Base-by-base conservation (phyloP, 2,888 invertebrate species). In the Melipona beecheii region DNA sequence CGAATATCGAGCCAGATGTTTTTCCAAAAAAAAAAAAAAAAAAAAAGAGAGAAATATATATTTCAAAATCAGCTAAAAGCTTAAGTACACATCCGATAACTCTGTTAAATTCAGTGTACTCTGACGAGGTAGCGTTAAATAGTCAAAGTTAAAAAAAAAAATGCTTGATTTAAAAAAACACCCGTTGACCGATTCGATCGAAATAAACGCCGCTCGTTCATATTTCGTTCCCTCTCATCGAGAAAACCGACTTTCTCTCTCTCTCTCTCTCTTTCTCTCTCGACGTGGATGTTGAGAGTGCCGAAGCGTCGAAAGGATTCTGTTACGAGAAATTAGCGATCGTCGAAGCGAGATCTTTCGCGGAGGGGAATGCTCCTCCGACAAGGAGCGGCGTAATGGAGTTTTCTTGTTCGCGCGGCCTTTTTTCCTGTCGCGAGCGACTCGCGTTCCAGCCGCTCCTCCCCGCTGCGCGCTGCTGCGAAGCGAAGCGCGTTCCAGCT, bases 251-350 rank as follows among this genome's bases (percentile, higher is more conserved):
- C 36, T 62, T 27, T 62, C 27, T 15, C n/a, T 31, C 2, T 31
- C 31, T 31, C 3, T 31, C 31, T 31, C 31, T 31, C 36, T 15
- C n/a, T 43, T 9, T 36, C n/a, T n/a, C n/a, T 43, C 13, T 15
- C 17, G 31, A n/a, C 13, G 36, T 36, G 31, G 54, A 71, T 24
- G 11, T 36, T 17, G 21, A 52, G 19, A 43, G 43, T 43, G 43
- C 9, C 43, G 43, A 43, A 19, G 19, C 21, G 36, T 62, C n/a
- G 21, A 43, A 36, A 49, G 54, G 60, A 49, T 68, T 68, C 72
- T 19, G 58, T 75, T 75, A 81, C 70, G 81, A 75, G 82, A 70
- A 82, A 75, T 81, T 80, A 84, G 65, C 49, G 58, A 74, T 73
- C 65, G 60, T 54, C 74, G 83, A 64, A 52, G 58, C 54, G 9